A percentile compares a stretch with the other conserved stretches of the same genome.
Conservation (phyloP, 2,113 vertebrate species). For the Coptodon bakossiorum region DNA sequence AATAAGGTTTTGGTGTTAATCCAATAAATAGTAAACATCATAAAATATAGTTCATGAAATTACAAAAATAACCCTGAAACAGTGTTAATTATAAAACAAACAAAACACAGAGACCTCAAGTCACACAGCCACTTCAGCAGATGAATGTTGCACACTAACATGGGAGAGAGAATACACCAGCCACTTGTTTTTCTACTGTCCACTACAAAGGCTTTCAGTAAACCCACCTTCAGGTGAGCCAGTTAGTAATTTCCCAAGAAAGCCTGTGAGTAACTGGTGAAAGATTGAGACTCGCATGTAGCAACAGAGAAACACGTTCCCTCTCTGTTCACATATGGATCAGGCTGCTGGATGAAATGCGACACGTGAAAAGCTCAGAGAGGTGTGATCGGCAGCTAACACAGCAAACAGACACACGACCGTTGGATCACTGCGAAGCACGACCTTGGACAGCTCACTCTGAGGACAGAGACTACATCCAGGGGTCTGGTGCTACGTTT, state of each 20-base stretch:
- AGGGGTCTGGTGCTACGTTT: background rate
- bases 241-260: background rate
- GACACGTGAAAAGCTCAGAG: background rate
- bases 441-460: background rate
- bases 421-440: background rate
- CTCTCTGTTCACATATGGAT: background rate
- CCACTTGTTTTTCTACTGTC: background rate
- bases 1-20: background rate
- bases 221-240: background rate
- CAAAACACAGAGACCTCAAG: background rate
- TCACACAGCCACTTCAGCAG: background rate
- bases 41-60: background rate
- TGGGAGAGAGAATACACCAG: background rate
- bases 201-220: background rate
- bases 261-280: background rate
- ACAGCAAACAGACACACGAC: constrained; percentile 12
- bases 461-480: background rate
- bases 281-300: background rate
- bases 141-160: background rate
- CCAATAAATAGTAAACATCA: background rate
- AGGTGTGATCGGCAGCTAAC: background rate
- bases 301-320: background rate
- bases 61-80: background rate
- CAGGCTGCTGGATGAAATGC: background rate
- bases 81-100: background rate